A percentile compares a stretch with the other conserved stretches of the same genome.
These are phyloP conservation scores for Drosophila anceps DNA, from an alignment of 2,888 invertebrate genomes.

Conservation along the genomic window DNA sequence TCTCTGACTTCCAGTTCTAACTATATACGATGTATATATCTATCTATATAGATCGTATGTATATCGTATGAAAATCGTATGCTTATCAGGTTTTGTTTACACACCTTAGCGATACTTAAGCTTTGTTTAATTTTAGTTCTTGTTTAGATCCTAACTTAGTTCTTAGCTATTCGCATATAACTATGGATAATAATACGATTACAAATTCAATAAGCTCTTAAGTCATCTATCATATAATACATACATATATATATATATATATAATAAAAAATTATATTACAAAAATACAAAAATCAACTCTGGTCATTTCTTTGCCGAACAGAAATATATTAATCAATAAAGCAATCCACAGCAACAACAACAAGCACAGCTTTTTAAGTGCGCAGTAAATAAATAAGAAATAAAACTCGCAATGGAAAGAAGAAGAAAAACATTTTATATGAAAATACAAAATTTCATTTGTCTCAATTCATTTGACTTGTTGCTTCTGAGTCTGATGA, in stretches of 20 bases:
- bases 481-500: neutral
- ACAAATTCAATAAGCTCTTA: slow-evolving; percentile 66
- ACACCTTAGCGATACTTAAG: slow-evolving; percentile 30
- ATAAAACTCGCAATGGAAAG: slow-evolving; percentile 43
- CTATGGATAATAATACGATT: slow-evolving; percentile 45
- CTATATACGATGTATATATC: slow-evolving; percentile 10
- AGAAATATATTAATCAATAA: neutral
- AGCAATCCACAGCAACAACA: slow-evolving; percentile 31
- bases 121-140: slow-evolving; percentile 55
- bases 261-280: slow-evolving; percentile 16
- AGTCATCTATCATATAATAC: slow-evolving; percentile 53
- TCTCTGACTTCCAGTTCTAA: slow-evolving; percentile 68
- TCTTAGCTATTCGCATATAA: slow-evolving; percentile 45
- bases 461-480: slow-evolving; percentile 8
- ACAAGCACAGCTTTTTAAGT: slow-evolving; percentile 27
- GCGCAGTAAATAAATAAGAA: slow-evolving; percentile 51
- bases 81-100: slow-evolving; percentile 62
- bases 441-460: slow-evolving; percentile 35
- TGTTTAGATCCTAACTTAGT: slow-evolving; percentile 45
- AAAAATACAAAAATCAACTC: slow-evolving; percentile 25
- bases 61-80: slow-evolving; percentile 37
- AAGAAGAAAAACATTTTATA: slow-evolving; percentile 44
- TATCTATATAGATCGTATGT: slow-evolving; percentile 18
- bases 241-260: neutral
- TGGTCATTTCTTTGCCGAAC: slow-evolving; percentile 41